Percentiles rank a stretch among this genome's conserved stretches.
phyloP scores from a whole-genome alignment of 1,140 invertebrate species.

The Drosophila subpulchrella region DNA sequence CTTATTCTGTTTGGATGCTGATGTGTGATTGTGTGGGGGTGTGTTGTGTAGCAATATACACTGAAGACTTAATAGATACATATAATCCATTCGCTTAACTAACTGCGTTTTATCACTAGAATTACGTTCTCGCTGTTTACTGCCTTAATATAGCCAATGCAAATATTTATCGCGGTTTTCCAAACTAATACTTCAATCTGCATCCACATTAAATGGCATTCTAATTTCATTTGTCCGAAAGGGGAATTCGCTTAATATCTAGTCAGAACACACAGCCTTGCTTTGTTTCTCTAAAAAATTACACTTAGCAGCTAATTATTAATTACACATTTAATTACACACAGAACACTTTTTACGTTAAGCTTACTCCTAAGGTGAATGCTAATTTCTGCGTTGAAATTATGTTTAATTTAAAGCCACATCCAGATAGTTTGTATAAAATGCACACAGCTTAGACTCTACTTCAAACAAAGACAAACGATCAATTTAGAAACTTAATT shows the following conservation, averaged over 20 bases:
- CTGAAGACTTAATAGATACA: constrained; percentile 47
- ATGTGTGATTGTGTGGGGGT: constrained; percentile 22
- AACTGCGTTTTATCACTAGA: constrained; percentile 74
- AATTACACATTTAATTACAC: constrained; percentile 73
- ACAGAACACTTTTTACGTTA: constrained; percentile 20
- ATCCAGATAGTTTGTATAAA: constrained; percentile 73
- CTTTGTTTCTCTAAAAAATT: constrained; percentile 84
- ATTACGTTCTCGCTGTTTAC: constrained; percentile 72
- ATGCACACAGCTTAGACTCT: constrained; percentile 49
- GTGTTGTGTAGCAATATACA: constrained; percentile 56
- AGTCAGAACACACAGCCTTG: constrained; percentile 84
- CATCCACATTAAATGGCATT: constrained; percentile 29
- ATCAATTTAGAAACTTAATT: constrained; percentile 1
- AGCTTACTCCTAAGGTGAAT: constrained; percentile 43
- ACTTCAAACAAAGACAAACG: not conserved
- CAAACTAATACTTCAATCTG: constrained; percentile 8
- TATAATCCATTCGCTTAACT: constrained; percentile 64
- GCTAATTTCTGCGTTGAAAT: constrained; percentile 12
- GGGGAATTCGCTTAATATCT: constrained; percentile 53
- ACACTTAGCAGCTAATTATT: constrained; percentile 62
- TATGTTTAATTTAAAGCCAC: constrained; percentile 69
- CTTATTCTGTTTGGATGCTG: constrained; percentile 51
- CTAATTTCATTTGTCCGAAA: constrained; percentile 13
- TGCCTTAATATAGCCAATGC: constrained; percentile 51
- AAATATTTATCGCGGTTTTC: constrained; percentile 33